These are phyloP conservation scores for Sparus aurata DNA, from an alignment of 2,797 vertebrate genomes.

Conservation along the genomic window DNA sequence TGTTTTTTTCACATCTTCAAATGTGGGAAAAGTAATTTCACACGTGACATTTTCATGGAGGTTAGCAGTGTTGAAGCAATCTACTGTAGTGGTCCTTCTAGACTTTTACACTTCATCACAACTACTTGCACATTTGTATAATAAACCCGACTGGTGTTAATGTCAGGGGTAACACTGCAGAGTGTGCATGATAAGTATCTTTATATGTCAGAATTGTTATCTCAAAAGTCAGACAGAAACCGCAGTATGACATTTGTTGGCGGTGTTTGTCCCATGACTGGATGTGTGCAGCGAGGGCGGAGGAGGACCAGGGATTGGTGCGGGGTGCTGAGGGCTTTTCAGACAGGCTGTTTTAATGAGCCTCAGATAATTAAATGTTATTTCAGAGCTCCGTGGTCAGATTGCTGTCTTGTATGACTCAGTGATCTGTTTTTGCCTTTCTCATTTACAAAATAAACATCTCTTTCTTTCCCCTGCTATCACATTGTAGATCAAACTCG, in stretches of 20 bases:
- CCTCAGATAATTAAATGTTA: slow-evolving; percentile 76
- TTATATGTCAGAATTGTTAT: slow-evolving; percentile 20
- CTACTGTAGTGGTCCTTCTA: neutral
- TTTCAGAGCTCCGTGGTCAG: slow-evolving; percentile 64
- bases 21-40: no score
- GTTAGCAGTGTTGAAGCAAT: slow-evolving; percentile 1
- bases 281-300: slow-evolving; percentile 34
- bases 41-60: no score
- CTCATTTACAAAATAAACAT: slow-evolving; percentile 77
- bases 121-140: slow-evolving; percentile 12
- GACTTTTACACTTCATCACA: neutral
- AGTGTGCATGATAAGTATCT: slow-evolving; percentile 1
- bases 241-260: slow-evolving; percentile 28
- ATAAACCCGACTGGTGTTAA: slow-evolving; percentile 1
- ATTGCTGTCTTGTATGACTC: slow-evolving; percentile 62
- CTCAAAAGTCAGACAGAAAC: slow-evolving; percentile 34
- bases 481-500: slow-evolving; percentile 70
- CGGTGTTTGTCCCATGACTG: slow-evolving; percentile 44
- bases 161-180: neutral
- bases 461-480: slow-evolving; percentile 59
- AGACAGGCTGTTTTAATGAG: slow-evolving; percentile 73
- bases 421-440: slow-evolving; percentile 69
- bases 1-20: no score
- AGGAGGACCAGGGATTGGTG: slow-evolving; percentile 40
- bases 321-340: slow-evolving; percentile 61